Percentiles rank a stretch among this genome's conserved stretches.
phyloP scores from a whole-genome alignment of 2,888 invertebrate genomes.

The Galeopsomyia nigrocyanea region DNA sequence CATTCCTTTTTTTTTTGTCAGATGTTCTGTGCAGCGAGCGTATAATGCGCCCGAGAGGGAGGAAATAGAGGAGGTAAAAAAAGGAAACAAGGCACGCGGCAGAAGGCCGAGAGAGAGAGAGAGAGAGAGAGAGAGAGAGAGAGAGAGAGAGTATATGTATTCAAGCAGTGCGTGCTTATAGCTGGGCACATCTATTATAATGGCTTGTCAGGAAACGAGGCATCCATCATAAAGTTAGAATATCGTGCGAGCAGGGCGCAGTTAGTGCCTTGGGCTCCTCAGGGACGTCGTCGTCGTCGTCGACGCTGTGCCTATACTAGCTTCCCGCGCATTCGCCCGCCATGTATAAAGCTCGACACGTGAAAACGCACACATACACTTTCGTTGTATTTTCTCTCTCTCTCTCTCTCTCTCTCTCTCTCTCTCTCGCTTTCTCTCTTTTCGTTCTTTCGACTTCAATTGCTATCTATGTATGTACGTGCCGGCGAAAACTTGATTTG shows the following conservation, averaged over 20 bases:
- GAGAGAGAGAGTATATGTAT: neutral
- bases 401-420: no score
- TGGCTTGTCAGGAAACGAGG: constrained; percentile 19
- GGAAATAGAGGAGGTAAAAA: no score
- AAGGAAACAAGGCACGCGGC: constrained; percentile 1
- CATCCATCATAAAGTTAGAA: constrained; percentile 30
- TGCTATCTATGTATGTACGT: neutral
- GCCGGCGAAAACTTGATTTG: neutral
- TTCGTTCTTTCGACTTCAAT: no score
- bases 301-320: no score
- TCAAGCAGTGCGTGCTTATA: neutral
- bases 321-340: constrained; percentile 9
- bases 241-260: neutral
- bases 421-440: no score
- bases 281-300: constrained; percentile 1
- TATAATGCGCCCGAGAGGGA: no score
- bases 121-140: constrained; percentile 1
- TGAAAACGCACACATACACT: constrained; percentile 45
- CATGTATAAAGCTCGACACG: constrained; percentile 47
- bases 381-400: constrained; percentile 33
- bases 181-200: constrained; percentile 9
- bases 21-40: no score
- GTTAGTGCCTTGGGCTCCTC: neutral
- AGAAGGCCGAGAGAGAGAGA: neutral
- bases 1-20: no score